Base-by-base conservation (phyloP, 1,140 invertebrate genomes). In the Plodia interpunctella region DNA sequence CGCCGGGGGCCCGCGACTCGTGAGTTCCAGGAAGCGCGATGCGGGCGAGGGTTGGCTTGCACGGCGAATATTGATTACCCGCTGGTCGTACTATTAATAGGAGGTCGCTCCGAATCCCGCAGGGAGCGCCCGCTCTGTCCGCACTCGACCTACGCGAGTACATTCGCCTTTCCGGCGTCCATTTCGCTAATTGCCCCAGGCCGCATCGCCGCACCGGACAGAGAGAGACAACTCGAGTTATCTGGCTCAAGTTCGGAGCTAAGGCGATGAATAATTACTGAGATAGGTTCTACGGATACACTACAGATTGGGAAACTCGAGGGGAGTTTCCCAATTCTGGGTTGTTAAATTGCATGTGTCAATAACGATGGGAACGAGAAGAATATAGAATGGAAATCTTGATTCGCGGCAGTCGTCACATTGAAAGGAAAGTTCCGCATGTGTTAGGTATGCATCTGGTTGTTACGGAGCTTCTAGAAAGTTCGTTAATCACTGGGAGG, bases 61-160 rank as follows among this genome's bases (percentile, higher is more conserved):
- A 70, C 65, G 69, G 63, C 68, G 74, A 74, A 80, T 83, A 83
- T 83, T 83, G 80, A 83, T 83, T 79, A 73, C 72, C 68, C 69
- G 57, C 65, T 70, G 66, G 63, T 55, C 65, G 63, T 61, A 72
- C 72, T 81, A 83, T 78, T 78, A 83, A 77, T 83, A 76, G 78
- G 62, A 67, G 63, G 63, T 65, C 67, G 65, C 63, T 58, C 50
- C 51, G 60, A 62, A 62, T 63, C 60, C 57, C 68, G 60, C 53
- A 59, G 65, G 65, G 68, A 64, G 57, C 65, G 62, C 70, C 62
- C 63, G 63, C 58, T 57, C 50, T 66, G 57, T 63, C 61, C 70
- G 66, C 68, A 62, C 49, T 59, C 62, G 65, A 62, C 63, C 66
- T 49, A 66, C 63, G 62, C 61, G 60, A 59, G 65, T 66, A 63